Evolutionary conservation across 2,797 vertebrate genomes (phyloP).

Genomic region (Bryconaethiops microstoma): DNA sequence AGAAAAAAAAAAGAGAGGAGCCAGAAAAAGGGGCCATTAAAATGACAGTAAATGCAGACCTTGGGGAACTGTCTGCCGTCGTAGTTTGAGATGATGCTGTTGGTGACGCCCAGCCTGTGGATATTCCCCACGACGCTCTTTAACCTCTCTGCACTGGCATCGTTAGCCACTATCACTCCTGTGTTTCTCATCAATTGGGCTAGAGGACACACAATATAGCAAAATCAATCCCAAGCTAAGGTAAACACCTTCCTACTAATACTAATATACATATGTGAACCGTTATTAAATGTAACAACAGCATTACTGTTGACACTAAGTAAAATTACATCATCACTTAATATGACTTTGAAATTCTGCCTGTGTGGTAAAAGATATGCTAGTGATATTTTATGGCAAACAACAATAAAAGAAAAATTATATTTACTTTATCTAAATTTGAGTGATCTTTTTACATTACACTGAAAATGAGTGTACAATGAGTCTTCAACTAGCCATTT

Average conservation of each 20-base stretch:
- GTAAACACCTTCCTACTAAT: not conserved
- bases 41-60: constrained; percentile 68
- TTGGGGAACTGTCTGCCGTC: constrained; percentile 95
- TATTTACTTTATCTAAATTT: too few species aligned
- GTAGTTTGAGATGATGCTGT: constrained; percentile 88
- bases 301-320: too few species aligned
- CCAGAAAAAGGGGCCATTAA: not conserved
- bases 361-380: too few species aligned
- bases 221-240: not conserved
- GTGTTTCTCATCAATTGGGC: constrained; percentile 99
- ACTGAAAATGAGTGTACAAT: too few species aligned
- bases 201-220: constrained; percentile 59
- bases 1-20: not conserved
- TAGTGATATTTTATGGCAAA: too few species aligned
- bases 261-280: too few species aligned
- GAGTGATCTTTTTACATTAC: too few species aligned
- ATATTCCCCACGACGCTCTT: constrained; percentile 96
- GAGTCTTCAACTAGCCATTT: too few species aligned
- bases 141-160: constrained; percentile 86
- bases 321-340: too few species aligned
- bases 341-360: too few species aligned
- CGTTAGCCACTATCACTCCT: constrained; percentile 91
- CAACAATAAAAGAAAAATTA: too few species aligned
- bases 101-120: constrained; percentile 94
- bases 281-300: too few species aligned